Evolutionary conservation across 2,797 vertebrate genomes (phyloP).

Genomic region (Xerus rutilus): DNA sequence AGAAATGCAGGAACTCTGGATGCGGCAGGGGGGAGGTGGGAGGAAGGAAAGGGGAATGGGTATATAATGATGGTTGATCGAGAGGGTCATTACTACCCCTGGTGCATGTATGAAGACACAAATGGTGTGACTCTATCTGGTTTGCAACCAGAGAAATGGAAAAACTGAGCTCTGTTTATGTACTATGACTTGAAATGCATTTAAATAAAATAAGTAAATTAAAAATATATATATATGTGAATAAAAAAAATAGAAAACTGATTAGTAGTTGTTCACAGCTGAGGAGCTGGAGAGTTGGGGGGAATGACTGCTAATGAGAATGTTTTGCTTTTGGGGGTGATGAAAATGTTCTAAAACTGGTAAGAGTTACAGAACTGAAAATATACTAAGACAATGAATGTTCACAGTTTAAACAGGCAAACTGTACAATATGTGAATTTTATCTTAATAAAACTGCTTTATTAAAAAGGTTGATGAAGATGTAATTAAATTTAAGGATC

Average conservation of each 20-base stretch:
- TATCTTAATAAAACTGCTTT: background rate
- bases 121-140: too few species aligned
- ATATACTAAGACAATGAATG: background rate
- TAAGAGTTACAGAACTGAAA: background rate
- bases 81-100: too few species aligned
- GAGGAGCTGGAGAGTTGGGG: background rate
- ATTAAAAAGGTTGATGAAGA: background rate
- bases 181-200: too few species aligned
- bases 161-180: too few species aligned
- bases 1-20: too few species aligned
- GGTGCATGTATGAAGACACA: too few species aligned
- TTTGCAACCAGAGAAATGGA: too few species aligned
- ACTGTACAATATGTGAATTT: background rate
- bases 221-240: too few species aligned
- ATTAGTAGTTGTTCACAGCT: background rate
- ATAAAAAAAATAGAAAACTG: background rate
- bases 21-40: too few species aligned
- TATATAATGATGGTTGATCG: too few species aligned
- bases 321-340: background rate
- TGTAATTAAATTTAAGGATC: constrained; percentile 51
- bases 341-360: background rate
- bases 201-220: too few species aligned
- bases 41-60: too few species aligned
- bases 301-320: background rate
- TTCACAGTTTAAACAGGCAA: background rate